Evolutionary conservation across 2,888 invertebrate species (phyloP).

Genomic region (Eristalis tenax): DNA sequence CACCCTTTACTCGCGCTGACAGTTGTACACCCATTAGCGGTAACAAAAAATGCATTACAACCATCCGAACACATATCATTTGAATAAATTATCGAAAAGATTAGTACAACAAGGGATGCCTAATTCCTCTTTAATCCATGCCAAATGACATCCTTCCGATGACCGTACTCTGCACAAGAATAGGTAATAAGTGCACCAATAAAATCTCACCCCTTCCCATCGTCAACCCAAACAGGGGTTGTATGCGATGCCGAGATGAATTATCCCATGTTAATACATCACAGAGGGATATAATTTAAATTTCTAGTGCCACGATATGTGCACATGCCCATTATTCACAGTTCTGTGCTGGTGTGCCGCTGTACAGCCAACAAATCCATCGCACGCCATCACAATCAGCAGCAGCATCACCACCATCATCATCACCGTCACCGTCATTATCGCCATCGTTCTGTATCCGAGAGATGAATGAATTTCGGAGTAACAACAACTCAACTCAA

Average conservation of each 20-base stretch:
- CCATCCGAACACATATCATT: background rate
- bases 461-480: conserved; percentile 71
- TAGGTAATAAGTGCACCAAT: conserved; percentile 52
- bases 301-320: conserved; percentile 58
- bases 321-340: conserved; percentile 65
- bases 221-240: conserved; percentile 48
- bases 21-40: conserved; percentile 40
- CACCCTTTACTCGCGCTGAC: conserved; percentile 15
- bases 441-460: conserved; percentile 35
- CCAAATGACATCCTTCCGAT: conserved; percentile 50
- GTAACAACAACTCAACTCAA: conserved; percentile 59
- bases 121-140: conserved; percentile 50
- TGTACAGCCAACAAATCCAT: background rate
- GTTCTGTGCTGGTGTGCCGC: background rate
- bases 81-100: conserved; percentile 56
- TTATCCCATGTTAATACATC: conserved; percentile 48
- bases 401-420: background rate
- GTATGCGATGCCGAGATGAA: conserved; percentile 19
- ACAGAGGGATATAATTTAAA: conserved; percentile 60
- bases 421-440: background rate
- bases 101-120: conserved; percentile 50
- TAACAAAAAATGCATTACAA: background rate
- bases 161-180: conserved; percentile 32
- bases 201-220: conserved; percentile 50
- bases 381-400: conserved; percentile 1